Base-by-base conservation (phyloP, 2,797 vertebrate genomes). In the Anas capensis region DNA sequence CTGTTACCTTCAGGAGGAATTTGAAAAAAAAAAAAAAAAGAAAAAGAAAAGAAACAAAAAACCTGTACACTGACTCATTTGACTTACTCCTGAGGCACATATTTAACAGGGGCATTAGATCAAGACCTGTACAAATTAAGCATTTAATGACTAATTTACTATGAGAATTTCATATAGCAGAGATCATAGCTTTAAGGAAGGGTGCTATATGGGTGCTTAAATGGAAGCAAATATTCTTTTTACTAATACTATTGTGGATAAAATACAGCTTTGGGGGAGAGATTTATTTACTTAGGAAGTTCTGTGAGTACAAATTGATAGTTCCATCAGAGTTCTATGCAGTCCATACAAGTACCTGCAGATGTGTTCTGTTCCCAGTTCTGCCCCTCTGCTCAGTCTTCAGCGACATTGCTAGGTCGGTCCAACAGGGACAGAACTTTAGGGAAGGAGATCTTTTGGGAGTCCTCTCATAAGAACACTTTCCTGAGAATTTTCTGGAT, bases 31-130 rank as follows among this genome's bases (percentile, higher is more conserved):
- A n/a, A n/a, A n/a, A n/a, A n/a, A n/a, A n/a, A n/a, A n/a, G n/a
- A n/a, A n/a, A n/a, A n/a, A n/a, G n/a, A n/a, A n/a, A n/a, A n/a
- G n/a, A n/a, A n/a, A n/a, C n/a, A n/a, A n/a, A n/a, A n/a, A n/a
- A n/a, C n/a, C n/a, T n/a, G n/a, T n/a, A n/a, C n/a, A n/a, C n/a
- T n/a, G n/a, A n/a, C n/a, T 34, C 96, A 92, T 97, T 98, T 98
- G 96, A 97, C 96, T 98, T 92, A 95, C 93, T 97, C 86, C 26
- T 77, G 82, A 96, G 93, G 93, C 93, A 93, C 62, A 93, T 57
- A 85, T 77, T 87, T 51, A 78, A 51, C 75, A 89, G 72, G 89
- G 65, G n/a, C 61, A 12, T 69, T 83, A 92, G 75, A 72, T 49
- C 46, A 86, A 88, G 78, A 82, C 56, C 83, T 66, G 26, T 70